Percentiles rank a stretch among this genome's conserved stretches.
Conservation (phyloP, 2,888 invertebrate species). For the Clitarchus hookeri region DNA sequence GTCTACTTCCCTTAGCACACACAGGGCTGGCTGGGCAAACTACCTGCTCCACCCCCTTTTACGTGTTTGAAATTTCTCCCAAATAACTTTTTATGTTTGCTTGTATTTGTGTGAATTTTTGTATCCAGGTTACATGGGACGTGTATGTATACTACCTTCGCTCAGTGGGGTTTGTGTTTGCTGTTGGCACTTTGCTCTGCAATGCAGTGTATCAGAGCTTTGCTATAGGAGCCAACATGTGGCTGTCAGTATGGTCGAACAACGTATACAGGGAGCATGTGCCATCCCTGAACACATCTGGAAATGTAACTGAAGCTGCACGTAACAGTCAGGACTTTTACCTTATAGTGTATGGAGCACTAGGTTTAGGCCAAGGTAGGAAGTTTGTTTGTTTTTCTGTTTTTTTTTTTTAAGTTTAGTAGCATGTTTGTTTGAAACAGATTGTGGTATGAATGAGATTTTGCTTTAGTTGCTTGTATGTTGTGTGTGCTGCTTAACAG, state of each 20-base stretch:
- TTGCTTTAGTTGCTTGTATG: background rate
- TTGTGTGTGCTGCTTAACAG: background rate
- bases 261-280: slow-evolving; percentile 56
- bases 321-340: slow-evolving; percentile 70
- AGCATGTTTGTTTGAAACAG: background rate
- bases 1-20: too few species aligned
- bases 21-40: too few species aligned
- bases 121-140: slow-evolving; percentile 75
- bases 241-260: slow-evolving; percentile 82
- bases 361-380: slow-evolving; percentile 89
- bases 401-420: background rate
- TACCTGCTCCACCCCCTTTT: too few species aligned
- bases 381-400: too few species aligned
- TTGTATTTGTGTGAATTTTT: background rate
- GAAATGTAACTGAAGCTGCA: slow-evolving; percentile 62
- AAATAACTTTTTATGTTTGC: too few species aligned
- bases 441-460: background rate
- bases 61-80: too few species aligned
- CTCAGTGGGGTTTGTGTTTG: slow-evolving; percentile 79
- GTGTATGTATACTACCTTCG: slow-evolving; percentile 89
- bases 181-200: slow-evolving; percentile 74
- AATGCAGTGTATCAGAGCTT: slow-evolving; percentile 82
- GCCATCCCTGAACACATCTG: slow-evolving; percentile 33
- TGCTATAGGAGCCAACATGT: slow-evolving; percentile 85
- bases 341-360: slow-evolving; percentile 86